Conservation (phyloP, 2,113 vertebrate genomes). For the Upupa epops region DNA sequence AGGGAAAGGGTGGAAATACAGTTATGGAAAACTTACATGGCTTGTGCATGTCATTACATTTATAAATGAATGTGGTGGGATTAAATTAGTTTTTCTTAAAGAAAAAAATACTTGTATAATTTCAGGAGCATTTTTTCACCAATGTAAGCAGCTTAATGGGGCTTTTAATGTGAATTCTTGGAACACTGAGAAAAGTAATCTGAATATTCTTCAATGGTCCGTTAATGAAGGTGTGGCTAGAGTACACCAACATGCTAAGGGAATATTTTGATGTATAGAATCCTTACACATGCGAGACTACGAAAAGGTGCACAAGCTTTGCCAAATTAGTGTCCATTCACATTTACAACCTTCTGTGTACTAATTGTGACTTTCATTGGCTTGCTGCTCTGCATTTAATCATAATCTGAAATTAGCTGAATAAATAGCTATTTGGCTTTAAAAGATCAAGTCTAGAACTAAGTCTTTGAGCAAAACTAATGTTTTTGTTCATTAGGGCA, state of each 20-base stretch:
- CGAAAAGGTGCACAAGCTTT: background rate
- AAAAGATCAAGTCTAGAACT: background rate
- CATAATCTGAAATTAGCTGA: background rate
- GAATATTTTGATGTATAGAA: background rate
- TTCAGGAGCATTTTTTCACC: background rate
- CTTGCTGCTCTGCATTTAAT: background rate
- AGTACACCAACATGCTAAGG: background rate
- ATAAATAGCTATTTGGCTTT: background rate
- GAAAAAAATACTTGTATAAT: background rate
- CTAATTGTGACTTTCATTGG: background rate
- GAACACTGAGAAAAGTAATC: background rate
- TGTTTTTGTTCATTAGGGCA: background rate
- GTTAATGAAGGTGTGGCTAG: background rate
- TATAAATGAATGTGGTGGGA: background rate
- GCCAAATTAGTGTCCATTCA: rapidly evolving
- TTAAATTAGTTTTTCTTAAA: background rate
- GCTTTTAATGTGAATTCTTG: background rate
- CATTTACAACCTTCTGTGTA: rapidly evolving
- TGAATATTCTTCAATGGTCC: background rate
- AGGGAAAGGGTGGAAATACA: background rate
- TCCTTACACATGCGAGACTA: background rate
- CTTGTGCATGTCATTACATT: background rate
- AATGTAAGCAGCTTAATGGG: background rate
- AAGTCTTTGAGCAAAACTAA: background rate
- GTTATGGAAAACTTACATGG: rapidly evolving